Evolutionary conservation across 2,888 invertebrate genomes (phyloP).

Genomic region (Mesorhabditis belari): DNA sequence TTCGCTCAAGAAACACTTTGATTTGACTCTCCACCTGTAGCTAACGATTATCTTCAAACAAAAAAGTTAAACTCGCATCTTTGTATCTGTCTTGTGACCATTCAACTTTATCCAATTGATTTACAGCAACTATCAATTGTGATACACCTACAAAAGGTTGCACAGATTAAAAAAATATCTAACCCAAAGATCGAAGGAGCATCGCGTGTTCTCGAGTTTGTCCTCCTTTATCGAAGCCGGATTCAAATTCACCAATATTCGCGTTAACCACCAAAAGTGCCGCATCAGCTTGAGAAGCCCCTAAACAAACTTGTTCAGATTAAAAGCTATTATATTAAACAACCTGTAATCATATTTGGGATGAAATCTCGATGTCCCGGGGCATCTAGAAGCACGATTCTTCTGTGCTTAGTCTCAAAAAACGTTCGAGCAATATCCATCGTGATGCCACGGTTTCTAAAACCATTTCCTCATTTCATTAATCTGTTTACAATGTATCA

Average conservation of each 20-base stretch:
- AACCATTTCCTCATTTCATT: constrained; percentile 1
- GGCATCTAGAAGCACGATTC: constrained; percentile 73
- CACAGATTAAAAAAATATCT: constrained; percentile 5
- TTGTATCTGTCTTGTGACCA: constrained; percentile 86
- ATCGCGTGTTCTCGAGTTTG: constrained; percentile 95
- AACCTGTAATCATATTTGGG: constrained; percentile 90
- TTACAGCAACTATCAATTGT: constrained; percentile 87
- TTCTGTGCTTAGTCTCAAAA: constrained; percentile 40
- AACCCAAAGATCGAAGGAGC: constrained; percentile 72
- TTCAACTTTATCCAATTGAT: constrained; percentile 89
- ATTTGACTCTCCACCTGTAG: constrained; percentile 61
- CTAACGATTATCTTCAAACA: too few relatives aligned
- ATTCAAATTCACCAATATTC: constrained; percentile 88
- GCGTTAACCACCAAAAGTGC: constrained; percentile 93
- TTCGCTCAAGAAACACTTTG: constrained; percentile 38
- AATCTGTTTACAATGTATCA: background rate
- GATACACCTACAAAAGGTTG: constrained; percentile 69
- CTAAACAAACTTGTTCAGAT: constrained; percentile 54
- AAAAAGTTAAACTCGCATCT: too few relatives aligned
- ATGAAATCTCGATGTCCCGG: constrained; percentile 99
- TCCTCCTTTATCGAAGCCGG: constrained; percentile 93
- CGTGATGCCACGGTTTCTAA: constrained; percentile 76
- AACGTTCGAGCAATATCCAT: constrained; percentile 83
- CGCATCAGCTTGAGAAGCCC: constrained; percentile 95
- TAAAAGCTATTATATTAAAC: background rate